A percentile compares a stretch with the other conserved stretches of the same genome.
phyloP scores from a whole-genome alignment of 2,797 vertebrate species.

The Centroberyx gerrardi region DNA sequence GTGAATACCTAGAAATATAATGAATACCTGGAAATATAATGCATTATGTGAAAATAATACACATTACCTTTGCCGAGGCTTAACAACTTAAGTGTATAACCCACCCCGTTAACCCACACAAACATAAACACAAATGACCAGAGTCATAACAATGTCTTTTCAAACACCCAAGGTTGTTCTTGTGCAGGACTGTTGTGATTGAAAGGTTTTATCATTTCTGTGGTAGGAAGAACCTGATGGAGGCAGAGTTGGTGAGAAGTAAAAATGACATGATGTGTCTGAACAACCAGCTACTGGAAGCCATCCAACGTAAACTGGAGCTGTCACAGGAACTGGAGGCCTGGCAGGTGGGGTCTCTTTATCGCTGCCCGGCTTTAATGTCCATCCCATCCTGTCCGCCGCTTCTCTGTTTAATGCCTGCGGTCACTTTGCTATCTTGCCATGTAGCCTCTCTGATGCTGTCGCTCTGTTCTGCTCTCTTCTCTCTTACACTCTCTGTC shows the following conservation, averaged over 20 bases:
- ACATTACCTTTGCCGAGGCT: background rate
- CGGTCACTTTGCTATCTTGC: background rate
- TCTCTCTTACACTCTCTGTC: background rate
- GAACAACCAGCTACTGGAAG: slow-evolving; percentile 90
- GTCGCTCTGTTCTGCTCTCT: background rate
- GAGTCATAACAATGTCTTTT: no score
- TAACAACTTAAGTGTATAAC: background rate
- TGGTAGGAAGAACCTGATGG: slow-evolving; percentile 89
- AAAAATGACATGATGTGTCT: slow-evolving; percentile 87
- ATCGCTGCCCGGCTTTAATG: background rate
- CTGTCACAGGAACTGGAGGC: slow-evolving; percentile 91
- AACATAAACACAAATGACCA: no score
- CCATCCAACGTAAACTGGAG: slow-evolving; percentile 90
- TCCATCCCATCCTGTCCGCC: background rate
- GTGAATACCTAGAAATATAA: no score
- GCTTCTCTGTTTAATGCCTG: background rate
- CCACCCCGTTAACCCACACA: no score
- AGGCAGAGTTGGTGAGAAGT: slow-evolving; percentile 86
- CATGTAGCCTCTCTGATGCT: background rate
- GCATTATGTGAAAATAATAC: background rate
- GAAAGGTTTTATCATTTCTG: slow-evolving; percentile 19
- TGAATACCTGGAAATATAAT: no score
- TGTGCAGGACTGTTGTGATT: slow-evolving; percentile 13
- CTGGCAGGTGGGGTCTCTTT: slow-evolving; percentile 87
- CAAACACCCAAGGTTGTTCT: background rate